Conservation (phyloP, 2,797 vertebrate genomes). For the Sebastolobus alascanus region DNA sequence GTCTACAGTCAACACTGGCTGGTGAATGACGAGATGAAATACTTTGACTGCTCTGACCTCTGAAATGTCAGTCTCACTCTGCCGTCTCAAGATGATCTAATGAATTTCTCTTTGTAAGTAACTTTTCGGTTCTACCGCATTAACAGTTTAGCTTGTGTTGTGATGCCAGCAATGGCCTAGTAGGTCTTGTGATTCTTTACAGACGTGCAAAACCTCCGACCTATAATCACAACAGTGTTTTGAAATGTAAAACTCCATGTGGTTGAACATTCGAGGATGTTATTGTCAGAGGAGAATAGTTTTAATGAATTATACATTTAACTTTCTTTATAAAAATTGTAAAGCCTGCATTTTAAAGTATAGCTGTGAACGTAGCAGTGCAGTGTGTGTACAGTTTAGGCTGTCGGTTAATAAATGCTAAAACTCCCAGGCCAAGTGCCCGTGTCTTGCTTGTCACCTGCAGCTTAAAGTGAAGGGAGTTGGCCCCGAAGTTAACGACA, state of each 20-base stretch:
- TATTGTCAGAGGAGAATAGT: background rate
- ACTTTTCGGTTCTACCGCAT: background rate
- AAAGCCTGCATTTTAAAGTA: background rate
- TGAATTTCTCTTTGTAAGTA: background rate
- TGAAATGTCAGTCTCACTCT: background rate
- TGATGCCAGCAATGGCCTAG: background rate
- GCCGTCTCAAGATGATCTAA: background rate
- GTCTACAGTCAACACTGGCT: background rate
- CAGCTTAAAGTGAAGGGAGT: too few species aligned
- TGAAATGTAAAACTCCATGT: background rate
- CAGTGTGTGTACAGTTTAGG: too few species aligned
- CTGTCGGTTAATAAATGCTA: too few species aligned
- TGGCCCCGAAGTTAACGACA: too few species aligned
- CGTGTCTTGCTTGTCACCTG: too few species aligned
- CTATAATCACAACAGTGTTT: background rate
- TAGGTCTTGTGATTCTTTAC: background rate
- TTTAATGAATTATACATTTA: background rate
- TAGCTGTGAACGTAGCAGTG: too few species aligned
- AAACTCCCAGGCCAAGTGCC: fast-evolving
- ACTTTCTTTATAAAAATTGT: background rate
- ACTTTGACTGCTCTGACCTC: background rate
- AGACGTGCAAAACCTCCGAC: background rate
- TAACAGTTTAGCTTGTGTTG: background rate
- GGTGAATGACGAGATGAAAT: constrained; percentile 2
- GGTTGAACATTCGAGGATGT: background rate